Percentiles rank a stretch among this genome's conserved stretches.
Conservation (phyloP, 2,888 invertebrate species). For the Steromphala cineraria region DNA sequence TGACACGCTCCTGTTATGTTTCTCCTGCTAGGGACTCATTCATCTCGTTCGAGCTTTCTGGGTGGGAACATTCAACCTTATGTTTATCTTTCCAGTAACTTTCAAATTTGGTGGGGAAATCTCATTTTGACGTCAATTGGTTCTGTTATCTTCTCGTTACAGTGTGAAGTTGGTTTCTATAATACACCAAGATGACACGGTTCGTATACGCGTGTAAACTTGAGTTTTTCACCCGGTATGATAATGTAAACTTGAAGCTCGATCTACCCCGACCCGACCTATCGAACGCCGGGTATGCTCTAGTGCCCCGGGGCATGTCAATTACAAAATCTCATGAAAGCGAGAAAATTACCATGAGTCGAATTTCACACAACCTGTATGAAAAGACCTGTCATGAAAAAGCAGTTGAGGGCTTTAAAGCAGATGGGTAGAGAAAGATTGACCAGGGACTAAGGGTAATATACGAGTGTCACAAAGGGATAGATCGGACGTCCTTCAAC, state of each 20-base stretch:
- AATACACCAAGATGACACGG: too few relatives aligned
- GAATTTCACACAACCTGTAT: not conserved
- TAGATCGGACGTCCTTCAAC: not conserved
- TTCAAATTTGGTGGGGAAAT: not conserved
- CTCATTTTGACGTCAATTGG: not conserved
- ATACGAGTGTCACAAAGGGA: not conserved
- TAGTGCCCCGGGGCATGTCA: not conserved
- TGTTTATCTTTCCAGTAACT: not conserved
- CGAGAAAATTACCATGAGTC: not conserved
- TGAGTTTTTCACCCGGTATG: too few relatives aligned
- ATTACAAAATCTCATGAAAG: not conserved
- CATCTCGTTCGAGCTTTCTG: not conserved
- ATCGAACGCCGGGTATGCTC: not conserved
- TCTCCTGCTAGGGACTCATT: not conserved
- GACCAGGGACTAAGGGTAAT: not conserved
- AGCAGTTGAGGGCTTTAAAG: not conserved
- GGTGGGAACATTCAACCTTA: not conserved
- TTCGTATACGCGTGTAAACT: too few relatives aligned
- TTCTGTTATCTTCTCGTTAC: not conserved
- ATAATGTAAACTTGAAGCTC: too few relatives aligned
- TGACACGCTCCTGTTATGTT: too few relatives aligned
- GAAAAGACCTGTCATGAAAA: constrained; percentile 2
- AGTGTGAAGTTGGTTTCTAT: not conserved
- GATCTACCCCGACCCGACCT: not conserved
- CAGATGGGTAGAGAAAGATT: not conserved